phyloP scores from a whole-genome alignment of 2,797 vertebrate genomes.

The Hafferia zeledoni region DNA sequence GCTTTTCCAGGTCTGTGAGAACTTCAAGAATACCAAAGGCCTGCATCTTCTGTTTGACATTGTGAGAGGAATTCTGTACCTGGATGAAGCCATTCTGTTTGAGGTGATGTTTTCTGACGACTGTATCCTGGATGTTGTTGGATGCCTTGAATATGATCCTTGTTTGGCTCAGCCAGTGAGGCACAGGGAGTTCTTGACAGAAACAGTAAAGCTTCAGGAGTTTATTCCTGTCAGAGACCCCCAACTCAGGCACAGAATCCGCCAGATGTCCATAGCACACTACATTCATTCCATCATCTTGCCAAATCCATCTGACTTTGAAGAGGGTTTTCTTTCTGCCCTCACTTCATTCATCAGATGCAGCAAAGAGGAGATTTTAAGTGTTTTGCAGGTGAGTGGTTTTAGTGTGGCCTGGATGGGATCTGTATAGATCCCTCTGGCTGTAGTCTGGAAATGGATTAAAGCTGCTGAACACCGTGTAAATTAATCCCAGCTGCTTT shows the following conservation, averaged over 20 bases:
- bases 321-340: constrained; percentile 96
- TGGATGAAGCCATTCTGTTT: constrained; percentile 95
- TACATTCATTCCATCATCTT: constrained; percentile 97
- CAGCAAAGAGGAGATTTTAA: constrained; percentile 97
- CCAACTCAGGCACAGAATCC: constrained; percentile 94
- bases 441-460: background rate
- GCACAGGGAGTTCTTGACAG: constrained; percentile 94
- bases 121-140: constrained; percentile 96
- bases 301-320: constrained; percentile 92
- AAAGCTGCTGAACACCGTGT: background rate
- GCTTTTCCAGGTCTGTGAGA: constrained; percentile 94
- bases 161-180: constrained; percentile 91
- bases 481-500: background rate
- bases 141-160: constrained; percentile 97
- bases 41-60: constrained; percentile 96
- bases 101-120: constrained; percentile 98
- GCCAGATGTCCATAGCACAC: constrained; percentile 93
- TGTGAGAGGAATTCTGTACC: constrained; percentile 93
- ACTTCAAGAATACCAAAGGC: constrained; percentile 89
- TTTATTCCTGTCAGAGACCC: constrained; percentile 96
- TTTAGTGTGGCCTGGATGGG: background rate
- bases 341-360: constrained; percentile 97
- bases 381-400: constrained; percentile 91
- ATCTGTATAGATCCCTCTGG: background rate
- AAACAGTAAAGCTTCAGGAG: constrained; percentile 95